Evolutionary conservation across 2,888 invertebrate genomes (phyloP).

Genomic region (Amblyteles armatorius): DNA sequence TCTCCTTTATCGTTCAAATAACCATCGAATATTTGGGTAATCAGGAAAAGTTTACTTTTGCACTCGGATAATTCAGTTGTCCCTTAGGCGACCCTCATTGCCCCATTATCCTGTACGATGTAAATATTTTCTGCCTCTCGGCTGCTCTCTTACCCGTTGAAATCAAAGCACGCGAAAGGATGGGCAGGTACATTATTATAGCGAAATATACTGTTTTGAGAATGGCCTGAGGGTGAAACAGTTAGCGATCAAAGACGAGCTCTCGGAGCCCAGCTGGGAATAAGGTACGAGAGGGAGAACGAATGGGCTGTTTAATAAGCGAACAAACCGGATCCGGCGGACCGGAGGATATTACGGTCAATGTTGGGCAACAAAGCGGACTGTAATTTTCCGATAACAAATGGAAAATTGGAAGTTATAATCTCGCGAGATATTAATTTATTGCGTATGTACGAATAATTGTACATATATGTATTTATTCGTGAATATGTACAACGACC

Average conservation of each 20-base stretch:
- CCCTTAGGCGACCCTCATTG: neutral
- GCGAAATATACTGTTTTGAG: constrained; percentile 14
- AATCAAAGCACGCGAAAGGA: neutral
- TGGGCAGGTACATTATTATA: constrained; percentile 18
- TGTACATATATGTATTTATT: neutral
- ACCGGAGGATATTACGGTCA: constrained; percentile 12
- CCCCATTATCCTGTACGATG: neutral
- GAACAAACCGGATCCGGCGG: constrained; percentile 17
- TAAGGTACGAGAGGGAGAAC: constrained; percentile 5
- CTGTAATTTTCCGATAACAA: neutral
- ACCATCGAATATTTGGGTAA: neutral
- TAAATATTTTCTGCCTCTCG: constrained; percentile 1
- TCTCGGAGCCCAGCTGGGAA: neutral
- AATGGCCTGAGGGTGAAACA: constrained; percentile 20
- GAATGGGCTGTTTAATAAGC: constrained; percentile 8
- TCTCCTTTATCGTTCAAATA: neutral
- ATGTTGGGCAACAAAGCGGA: constrained; percentile 13
- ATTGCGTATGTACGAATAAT: neutral
- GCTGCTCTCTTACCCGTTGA: neutral
- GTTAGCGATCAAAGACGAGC: constrained; percentile 34
- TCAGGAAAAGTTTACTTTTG: neutral
- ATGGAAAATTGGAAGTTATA: constrained; percentile 13
- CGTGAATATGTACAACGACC: neutral
- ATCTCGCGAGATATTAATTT: neutral
- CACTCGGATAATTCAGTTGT: neutral